Conservation (phyloP, 2,888 invertebrate species). For the Spialia ferax region DNA sequence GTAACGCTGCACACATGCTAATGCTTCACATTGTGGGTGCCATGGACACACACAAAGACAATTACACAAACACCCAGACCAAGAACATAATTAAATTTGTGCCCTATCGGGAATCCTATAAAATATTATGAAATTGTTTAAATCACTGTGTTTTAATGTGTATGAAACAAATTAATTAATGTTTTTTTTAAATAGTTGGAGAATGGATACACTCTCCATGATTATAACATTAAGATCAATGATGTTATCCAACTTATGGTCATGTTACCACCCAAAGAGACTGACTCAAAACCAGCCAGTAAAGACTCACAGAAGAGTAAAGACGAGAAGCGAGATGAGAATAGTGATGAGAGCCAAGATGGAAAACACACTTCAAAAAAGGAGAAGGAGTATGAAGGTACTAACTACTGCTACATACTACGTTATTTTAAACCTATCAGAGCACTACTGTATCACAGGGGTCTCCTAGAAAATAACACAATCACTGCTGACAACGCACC, state of each 20-base stretch:
- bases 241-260: conserved; percentile 91
- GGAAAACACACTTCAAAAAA: background rate
- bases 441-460: too few relatives aligned
- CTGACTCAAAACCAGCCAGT: background rate
- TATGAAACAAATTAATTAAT: background rate
- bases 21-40: too few relatives aligned
- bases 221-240: conserved; percentile 92
- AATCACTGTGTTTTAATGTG: background rate
- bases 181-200: conserved; percentile 85
- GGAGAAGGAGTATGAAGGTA: background rate
- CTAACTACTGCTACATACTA: background rate
- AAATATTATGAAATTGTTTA: too few relatives aligned
- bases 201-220: conserved; percentile 90
- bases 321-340: conserved; percentile 39
- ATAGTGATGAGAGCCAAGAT: background rate
- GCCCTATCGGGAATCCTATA: too few relatives aligned
- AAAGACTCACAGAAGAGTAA: conserved; percentile 44
- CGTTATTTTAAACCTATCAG: too few relatives aligned
- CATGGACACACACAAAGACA: too few relatives aligned
- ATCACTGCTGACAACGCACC: too few relatives aligned
- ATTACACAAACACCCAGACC: too few relatives aligned
- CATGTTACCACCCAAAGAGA: conserved; percentile 54
- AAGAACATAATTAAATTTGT: too few relatives aligned
- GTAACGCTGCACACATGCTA: too few relatives aligned
- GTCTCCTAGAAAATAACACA: too few relatives aligned